Evolutionary conservation across 2,113 vertebrate genomes (phyloP).

Genomic region (Tragelaphus strepsiceros): DNA sequence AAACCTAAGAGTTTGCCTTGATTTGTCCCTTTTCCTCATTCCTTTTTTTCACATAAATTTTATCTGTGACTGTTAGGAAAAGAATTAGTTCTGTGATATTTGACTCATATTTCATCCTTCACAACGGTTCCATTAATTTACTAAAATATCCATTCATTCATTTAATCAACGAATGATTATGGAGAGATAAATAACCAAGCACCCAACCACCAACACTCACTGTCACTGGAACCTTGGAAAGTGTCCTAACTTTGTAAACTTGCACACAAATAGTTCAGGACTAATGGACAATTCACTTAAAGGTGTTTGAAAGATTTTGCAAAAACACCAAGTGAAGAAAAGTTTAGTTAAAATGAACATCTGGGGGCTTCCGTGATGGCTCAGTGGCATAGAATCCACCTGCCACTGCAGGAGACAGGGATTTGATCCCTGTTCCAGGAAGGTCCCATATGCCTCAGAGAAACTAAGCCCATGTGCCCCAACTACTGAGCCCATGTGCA

Average conservation of each 20-base stretch:
- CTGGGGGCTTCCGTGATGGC: neutral
- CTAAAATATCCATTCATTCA: neutral
- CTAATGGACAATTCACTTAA: neutral
- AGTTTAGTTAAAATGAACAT: neutral
- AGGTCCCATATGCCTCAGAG: rapidly evolving
- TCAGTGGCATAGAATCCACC: neutral
- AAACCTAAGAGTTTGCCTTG: neutral
- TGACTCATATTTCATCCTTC: neutral
- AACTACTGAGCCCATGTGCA: neutral
- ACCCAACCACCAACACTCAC: neutral
- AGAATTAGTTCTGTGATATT: neutral
- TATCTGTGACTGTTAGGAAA: neutral
- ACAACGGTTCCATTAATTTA: neutral
- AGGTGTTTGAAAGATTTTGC: neutral
- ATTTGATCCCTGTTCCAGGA: neutral
- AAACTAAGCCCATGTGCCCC: neutral
- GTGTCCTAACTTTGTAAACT: neutral
- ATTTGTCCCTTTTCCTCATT: neutral
- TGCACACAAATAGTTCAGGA: too few relatives aligned
- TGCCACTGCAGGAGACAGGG: neutral
- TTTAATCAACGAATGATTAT: neutral
- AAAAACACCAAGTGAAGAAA: neutral
- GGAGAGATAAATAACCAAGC: neutral
- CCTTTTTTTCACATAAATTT: neutral
- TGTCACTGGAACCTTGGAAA: neutral